These are phyloP conservation scores for Hyles lineata DNA, from an alignment of 2,888 invertebrate genomes.

Conservation along the genomic window DNA sequence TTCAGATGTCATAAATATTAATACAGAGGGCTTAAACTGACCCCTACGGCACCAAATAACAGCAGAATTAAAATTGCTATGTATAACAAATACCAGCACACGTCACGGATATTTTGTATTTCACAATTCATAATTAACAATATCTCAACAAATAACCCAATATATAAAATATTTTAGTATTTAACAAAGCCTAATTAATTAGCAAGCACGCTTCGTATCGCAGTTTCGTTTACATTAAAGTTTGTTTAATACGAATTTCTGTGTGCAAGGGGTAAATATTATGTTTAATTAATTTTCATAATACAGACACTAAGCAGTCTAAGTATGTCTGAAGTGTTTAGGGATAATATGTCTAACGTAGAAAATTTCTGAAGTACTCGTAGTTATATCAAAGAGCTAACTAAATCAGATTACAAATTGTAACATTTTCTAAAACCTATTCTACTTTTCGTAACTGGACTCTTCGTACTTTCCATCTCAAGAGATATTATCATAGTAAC, in stretches of 20 bases:
- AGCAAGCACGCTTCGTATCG: background rate
- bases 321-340: background rate
- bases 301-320: background rate
- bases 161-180: background rate
- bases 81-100: too few relatives aligned
- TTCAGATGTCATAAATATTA: too few relatives aligned
- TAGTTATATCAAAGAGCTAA: background rate
- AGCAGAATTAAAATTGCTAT: too few relatives aligned
- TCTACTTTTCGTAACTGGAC: too few relatives aligned
- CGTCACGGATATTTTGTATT: too few relatives aligned
- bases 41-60: too few relatives aligned
- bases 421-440: too few relatives aligned
- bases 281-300: background rate
- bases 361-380: background rate
- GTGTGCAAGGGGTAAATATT: conserved; percentile 5
- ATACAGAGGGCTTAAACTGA: too few relatives aligned
- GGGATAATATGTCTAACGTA: background rate
- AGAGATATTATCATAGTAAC: too few relatives aligned
- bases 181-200: conserved; percentile 5
- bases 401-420: too few relatives aligned
- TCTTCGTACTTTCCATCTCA: too few relatives aligned
- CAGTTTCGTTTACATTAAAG: background rate
- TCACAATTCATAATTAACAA: background rate
- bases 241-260: background rate
- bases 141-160: background rate